Evolutionary conservation across 2,888 invertebrate species (phyloP), one percentile per base, ranked within the genome.

Genomic region (Drosophila greeni): DNA sequence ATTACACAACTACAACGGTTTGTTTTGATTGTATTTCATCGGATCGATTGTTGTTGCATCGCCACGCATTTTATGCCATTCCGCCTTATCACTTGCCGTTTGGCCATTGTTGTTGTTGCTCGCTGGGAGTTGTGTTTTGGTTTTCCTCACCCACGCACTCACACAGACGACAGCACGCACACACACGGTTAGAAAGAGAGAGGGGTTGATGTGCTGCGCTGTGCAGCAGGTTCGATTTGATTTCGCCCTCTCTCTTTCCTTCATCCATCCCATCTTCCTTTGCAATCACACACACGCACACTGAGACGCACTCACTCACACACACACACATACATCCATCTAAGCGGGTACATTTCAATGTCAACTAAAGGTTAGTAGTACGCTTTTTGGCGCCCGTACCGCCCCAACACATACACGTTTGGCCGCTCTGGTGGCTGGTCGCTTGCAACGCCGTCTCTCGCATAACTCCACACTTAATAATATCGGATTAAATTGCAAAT

Each of bases 361-460:
- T 88, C 88, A 88, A 84, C 86, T 86, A 88, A 88, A 88, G 88
- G 88, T 88, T 88, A 88, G 79, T 75, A 81, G 81, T 79, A 75
- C 79, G 53, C 57, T 65, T 72, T 72, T 47, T 48, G 57, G 45
- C 53, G 43, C 45, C 51, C 54, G 26, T 24, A 34, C 34, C 36
- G 57, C 62, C 77, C 67, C 69, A 68, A 77, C 78, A 74, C 69
- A 52, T 54, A 58, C 65, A 65, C 59, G 60, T 42, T 24, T 29
- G 52, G 67, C 42, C 73, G 59, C 57, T 70, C 66, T 64, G 51
- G 53, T 54, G 65, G 61, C 72, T 70, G 65, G 42, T 70, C 58
- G 62, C 55, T 68, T 58, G 61, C 61, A 55, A 54, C 33, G 43
- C 66, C 67, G 59, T 66, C 60, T 49, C 51, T 62, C 66, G 70